Conservation (phyloP, 1,140 invertebrate genomes). For the Maconellicoccus hirsutus region DNA sequence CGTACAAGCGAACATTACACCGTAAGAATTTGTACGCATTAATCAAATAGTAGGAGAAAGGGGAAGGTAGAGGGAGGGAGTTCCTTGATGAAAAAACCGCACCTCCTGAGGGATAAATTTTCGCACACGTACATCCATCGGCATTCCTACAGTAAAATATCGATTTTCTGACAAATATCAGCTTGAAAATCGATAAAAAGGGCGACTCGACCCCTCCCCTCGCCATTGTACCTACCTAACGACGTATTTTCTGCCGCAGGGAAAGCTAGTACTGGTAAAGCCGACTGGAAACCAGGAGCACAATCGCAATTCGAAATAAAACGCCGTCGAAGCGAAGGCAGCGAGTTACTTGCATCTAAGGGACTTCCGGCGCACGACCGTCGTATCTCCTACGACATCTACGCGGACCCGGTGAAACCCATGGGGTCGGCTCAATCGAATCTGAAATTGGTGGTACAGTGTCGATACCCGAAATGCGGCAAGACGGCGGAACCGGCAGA, state of each 20-base stretch:
- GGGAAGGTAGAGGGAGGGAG: too few relatives aligned
- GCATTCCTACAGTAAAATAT: too few relatives aligned
- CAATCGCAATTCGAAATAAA: not conserved
- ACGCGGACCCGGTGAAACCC: not conserved
- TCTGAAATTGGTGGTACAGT: conserved; percentile 42
- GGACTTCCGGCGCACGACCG: not conserved
- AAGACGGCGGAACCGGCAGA: conserved; percentile 46
- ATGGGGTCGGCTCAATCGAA: not conserved
- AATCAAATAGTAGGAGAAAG: too few relatives aligned
- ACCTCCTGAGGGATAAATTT: too few relatives aligned
- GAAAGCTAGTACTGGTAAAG: not conserved
- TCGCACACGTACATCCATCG: too few relatives aligned
- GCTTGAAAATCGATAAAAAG: too few relatives aligned
- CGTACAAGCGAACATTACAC: too few relatives aligned
- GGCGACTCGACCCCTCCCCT: too few relatives aligned
- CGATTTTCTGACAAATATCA: too few relatives aligned
- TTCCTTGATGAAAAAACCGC: too few relatives aligned
- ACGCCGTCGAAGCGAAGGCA: not conserved
- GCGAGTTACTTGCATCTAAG: not conserved
- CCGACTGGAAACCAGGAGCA: not conserved
- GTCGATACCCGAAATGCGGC: conserved; percentile 64
- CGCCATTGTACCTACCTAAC: too few relatives aligned
- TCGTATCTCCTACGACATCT: not conserved
- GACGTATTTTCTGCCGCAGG: not conserved
- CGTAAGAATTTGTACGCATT: too few relatives aligned